Evolutionary conservation across 2,797 vertebrate species (phyloP), one percentile per base, ranked within the genome.

Genomic region (Ctenochaetus hawaiiensis): DNA sequence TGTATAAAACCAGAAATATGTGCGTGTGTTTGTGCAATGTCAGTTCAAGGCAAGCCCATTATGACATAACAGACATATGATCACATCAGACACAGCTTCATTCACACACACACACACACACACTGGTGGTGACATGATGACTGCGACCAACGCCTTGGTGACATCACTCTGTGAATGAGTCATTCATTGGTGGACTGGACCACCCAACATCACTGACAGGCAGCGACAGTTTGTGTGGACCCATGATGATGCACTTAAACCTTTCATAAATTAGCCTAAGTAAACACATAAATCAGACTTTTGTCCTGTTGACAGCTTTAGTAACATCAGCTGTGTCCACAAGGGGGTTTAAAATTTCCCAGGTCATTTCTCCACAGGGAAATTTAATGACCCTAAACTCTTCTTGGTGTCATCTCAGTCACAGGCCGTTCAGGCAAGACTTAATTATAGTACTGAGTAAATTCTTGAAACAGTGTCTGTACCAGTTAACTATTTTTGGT

Each of bases 121-220:
- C 39, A 0, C 53, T 20, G 13, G 53, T 69, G 73, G 51, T 34
- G 75, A 87, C 76, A 53, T 23, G 68, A 78, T 70, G 78, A 67
- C 72, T 58, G 66, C 1, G 47, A 72, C 39, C 76, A 34, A 84
- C 80, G 78, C 85, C 89, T 90, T 6, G 54, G 62, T 93, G 88
- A 87, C 64, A 85, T 90, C 72, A 80, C 69, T 59, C 26, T 59
- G 47, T 43, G 77, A 68, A 66, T 88, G 86, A 88, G 78, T 86
- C 88, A 92, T 76, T 47, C 58, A 68, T 48, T 41, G 63, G 61
- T 59, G 47, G 73, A 57, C 60, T 17, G 63, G 79, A 75, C 76
- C 71, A 76, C 80, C 74, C 72, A 71, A 20, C 58, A 63, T 26
- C 62, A 47, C 41, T 18, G 23, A 56, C 53, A 26, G 37, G n/a